These are phyloP conservation scores for Cosmia trapezina DNA, from an alignment of 2,888 invertebrate species.

Conservation along the genomic window DNA sequence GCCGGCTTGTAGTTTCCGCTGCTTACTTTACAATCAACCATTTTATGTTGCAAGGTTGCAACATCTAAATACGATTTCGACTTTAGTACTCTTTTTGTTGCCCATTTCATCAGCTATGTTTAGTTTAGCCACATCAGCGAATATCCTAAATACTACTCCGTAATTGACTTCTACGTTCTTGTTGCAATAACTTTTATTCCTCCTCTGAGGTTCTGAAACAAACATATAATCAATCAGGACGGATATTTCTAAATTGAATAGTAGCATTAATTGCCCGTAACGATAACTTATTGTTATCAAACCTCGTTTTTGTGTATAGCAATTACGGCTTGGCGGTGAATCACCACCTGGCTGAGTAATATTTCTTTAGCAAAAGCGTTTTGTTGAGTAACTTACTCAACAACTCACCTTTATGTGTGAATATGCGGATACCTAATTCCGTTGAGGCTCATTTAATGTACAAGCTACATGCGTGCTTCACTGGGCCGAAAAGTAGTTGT, in stretches of 20 bases:
- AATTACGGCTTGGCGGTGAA: constrained; percentile 64
- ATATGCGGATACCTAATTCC: constrained; percentile 68
- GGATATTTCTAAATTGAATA: constrained; percentile 57
- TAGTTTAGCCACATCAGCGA: constrained; percentile 3
- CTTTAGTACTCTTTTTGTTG: constrained; percentile 34
- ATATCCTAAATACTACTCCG: constrained; percentile 4
- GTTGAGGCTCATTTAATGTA: constrained; percentile 77
- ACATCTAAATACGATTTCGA: constrained; percentile 31
- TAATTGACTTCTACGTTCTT: constrained; percentile 5
- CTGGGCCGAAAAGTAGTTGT: constrained; percentile 74
- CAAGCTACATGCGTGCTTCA: constrained; percentile 73
- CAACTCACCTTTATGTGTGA: constrained; percentile 57
- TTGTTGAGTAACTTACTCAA: constrained; percentile 67
- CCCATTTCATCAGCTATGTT: constrained; percentile 27
- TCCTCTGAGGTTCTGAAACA: constrained; percentile 25
- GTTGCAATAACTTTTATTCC: constrained; percentile 3
- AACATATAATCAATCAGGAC: constrained; percentile 39
- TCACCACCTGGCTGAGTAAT: constrained; percentile 70
- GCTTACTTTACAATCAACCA: constrained; percentile 48
- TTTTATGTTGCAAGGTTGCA: constrained; percentile 44
- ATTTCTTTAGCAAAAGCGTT: constrained; percentile 65
- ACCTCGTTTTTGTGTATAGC: constrained; percentile 55
- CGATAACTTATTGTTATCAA: constrained; percentile 60
- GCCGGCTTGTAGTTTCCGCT: constrained; percentile 61
- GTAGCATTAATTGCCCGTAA: constrained; percentile 49